Evolutionary conservation across 1,140 invertebrate genomes (phyloP), one percentile per base, ranked within the genome.

Genomic region (Diabrotica virgifera): DNA sequence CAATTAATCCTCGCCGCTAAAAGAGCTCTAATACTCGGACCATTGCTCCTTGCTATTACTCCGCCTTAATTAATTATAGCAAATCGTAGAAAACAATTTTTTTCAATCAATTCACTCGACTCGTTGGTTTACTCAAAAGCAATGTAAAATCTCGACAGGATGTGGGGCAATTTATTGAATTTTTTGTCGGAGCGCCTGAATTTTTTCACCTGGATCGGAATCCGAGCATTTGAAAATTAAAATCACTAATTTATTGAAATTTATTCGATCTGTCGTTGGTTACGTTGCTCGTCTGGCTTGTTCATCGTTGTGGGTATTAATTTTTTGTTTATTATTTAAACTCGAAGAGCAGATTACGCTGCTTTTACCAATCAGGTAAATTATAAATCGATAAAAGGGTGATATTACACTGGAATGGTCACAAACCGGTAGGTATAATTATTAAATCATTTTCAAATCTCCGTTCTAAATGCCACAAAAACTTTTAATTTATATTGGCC

Each of bases 51-150:
- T 24, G 40, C 10, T 60, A 60, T 60, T 52, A 60, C 46, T 24
- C 46, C 59, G 40, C 59, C 57, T 59, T 59, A 59, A 60, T 60
- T 60, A 60, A 60, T 60, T 60, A 60, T 60, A 35, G 50, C 59
- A 52, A 60, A 51, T 38, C 14, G 40, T 8, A 46, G 35, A 52
- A 46, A 60, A 60, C 50, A 51, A 50, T 60, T 60, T 52, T 60
- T 60, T 57, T 6, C 8, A 36, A 57, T n/a, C n/a, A n/a, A 36
- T 36, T 46, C 40, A 46, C 2, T 46, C 40, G 3, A 46, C 40
- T 46, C 40, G 40, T 46, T 46, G 8, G n/a, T 8, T 46, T n/a
- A 46, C 55, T 57, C 55, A 36, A 36, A 37, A 36, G 36, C 24
- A 24, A 24, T 24, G 24, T 1, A 24, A 24, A 24, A 24, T 10